Evolutionary conservation across 2,888 invertebrate species (phyloP).

Genomic region (Euclidia mi): DNA sequence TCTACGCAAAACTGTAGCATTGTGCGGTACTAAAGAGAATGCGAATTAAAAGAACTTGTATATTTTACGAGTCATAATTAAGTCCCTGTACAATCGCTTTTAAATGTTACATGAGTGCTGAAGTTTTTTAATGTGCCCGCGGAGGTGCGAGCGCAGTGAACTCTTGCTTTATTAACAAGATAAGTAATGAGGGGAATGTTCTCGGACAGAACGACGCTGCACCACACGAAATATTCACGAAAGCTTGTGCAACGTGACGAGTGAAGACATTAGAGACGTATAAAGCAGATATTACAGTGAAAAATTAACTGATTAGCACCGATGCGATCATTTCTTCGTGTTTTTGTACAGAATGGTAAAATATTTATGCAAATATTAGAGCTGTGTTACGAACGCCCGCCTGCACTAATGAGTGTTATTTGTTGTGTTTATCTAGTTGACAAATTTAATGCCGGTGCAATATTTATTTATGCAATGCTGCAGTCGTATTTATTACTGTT

Average conservation of each 20-base stretch:
- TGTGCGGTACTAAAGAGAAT: background rate
- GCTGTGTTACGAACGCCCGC: background rate
- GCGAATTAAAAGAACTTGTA: background rate
- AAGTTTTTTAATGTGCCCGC: background rate
- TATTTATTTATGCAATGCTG: no score
- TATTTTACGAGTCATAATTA: constrained; percentile 7
- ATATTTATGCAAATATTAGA: background rate
- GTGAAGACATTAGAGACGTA: constrained; percentile 7
- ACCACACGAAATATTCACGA: constrained; percentile 16
- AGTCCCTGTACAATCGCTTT: constrained; percentile 3
- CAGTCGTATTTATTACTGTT: no score
- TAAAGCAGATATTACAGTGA: constrained; percentile 2
- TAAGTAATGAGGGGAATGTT: constrained; percentile 18
- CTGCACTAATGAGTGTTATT: no score
- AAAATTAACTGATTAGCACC: constrained; percentile 12
- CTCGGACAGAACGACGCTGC: background rate
- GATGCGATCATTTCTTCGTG: background rate
- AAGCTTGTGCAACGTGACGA: constrained; percentile 4
- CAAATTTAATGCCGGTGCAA: no score
- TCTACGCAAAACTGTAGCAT: background rate
- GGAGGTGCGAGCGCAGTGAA: constrained; percentile 1
- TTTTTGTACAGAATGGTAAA: background rate
- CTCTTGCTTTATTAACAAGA: constrained; percentile 17
- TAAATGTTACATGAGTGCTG: constrained; percentile 10
- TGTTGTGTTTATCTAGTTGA: no score